Percentiles rank a stretch among this genome's conserved stretches.
Evolutionary conservation across 2,888 invertebrate genomes (phyloP).

Genomic region (Ptilodon capucinus): DNA sequence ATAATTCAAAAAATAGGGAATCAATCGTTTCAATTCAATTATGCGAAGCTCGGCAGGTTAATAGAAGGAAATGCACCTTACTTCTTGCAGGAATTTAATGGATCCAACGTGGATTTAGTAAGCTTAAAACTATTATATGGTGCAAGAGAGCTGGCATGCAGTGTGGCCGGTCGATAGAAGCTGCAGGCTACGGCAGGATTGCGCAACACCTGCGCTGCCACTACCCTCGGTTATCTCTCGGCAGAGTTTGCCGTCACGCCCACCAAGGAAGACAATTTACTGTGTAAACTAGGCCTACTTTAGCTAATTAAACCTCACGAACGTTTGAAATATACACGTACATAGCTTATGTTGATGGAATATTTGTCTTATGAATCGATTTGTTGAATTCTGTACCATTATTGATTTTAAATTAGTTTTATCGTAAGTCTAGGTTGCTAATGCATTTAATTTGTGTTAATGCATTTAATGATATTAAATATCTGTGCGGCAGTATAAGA

Average conservation of each 20-base stretch:
- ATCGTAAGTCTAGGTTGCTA: background rate
- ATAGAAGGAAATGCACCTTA: too few relatives aligned
- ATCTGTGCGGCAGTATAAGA: too few relatives aligned
- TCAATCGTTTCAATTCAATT: too few relatives aligned
- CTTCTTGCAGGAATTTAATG: too few relatives aligned
- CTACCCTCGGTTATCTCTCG: conserved; percentile 12
- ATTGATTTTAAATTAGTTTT: background rate
- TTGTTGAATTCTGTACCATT: background rate
- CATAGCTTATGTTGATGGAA: background rate
- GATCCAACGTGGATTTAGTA: background rate
- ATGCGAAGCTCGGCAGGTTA: too few relatives aligned
- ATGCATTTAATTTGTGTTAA: background rate
- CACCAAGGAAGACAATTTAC: conserved; percentile 51
- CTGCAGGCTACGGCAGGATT: conserved; percentile 54
- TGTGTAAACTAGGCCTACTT: conserved; percentile 29
- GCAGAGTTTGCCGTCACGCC: conserved; percentile 44
- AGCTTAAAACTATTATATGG: conserved; percentile 1
- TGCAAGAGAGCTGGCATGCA: conserved; percentile 20
- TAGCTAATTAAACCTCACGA: conserved; percentile 19
- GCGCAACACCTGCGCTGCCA: conserved; percentile 61
- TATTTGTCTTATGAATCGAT: background rate
- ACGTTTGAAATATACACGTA: background rate
- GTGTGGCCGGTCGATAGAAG: conserved; percentile 60
- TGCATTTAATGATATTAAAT: too few relatives aligned
- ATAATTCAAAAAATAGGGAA: too few relatives aligned